Evolutionary conservation across 2,113 vertebrate genomes (phyloP), one percentile per base, ranked within the genome.

Genomic region (Halcyon malimbica): DNA sequence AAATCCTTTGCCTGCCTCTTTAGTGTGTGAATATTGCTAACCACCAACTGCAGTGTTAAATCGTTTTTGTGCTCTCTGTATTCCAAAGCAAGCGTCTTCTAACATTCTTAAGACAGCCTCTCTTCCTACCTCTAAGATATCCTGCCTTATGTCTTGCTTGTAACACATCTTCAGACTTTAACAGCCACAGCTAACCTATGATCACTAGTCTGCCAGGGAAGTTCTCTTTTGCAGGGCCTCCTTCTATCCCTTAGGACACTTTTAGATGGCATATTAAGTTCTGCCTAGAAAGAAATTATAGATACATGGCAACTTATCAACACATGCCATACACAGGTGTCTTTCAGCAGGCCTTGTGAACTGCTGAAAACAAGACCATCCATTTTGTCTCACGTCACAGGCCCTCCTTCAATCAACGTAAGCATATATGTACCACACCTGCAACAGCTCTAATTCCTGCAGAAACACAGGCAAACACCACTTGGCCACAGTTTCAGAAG

Each of bases 311-410:
- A 76, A 39, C 7, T 76, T 82, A 78, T 57, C 42, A 53, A 59
- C 6, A 63, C 6, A 11, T 26, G 39, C 8, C 42, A 88, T 13
- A 73, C 0, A 0, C 48, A 35, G 10, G 12, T 6, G 24, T 24
- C 23, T 60, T 79, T 50, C 75, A 76, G 31, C 0, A 0, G 28
- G n/a, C 28, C 35, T 56, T 68, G 20, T 56, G 60, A 93, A 85
- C 24, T 54, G 39, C 23, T 73, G 39, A 39, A 67, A 75, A 63
- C 9, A 63, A 46, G 33, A 37, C 24, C 9, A 46, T 33, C 11
- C 1, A 16, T 54, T 89, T 63, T 76, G 17, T 60, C 63, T 75
- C 11, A 42, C 46, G 64, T 91, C 31, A 79, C 15, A 85, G 65
- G 31, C 13, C 59, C 5, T 70, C 16, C 26, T 69, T 60, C 44